Evolutionary conservation across 1,140 invertebrate genomes (phyloP), one percentile per base, ranked within the genome.

Genomic region (Stegodyphus mimosarum): DNA sequence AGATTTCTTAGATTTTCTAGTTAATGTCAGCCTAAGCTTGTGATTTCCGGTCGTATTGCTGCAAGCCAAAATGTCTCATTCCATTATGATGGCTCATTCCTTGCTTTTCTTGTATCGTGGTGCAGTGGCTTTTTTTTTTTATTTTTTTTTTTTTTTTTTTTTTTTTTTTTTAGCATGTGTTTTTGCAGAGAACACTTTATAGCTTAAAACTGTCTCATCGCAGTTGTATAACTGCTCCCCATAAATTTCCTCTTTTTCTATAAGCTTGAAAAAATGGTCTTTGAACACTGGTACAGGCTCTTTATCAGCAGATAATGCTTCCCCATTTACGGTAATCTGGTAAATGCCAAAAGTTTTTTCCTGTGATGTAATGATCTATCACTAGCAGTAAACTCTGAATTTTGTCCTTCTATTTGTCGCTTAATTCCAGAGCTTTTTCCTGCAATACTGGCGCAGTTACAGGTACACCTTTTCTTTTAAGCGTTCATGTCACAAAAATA

Each of bases 31-130:
- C 49, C 70, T 72, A 72, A 72, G 70, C 33, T 72, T 72, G 49
- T 50, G 70, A 51, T 72, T 72, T 2, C 70, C 48, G 49, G 33
- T 72, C 3, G 70, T 7, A 51, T 50, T 72, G 17, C 17, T 72
- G 17, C 70, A 72, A 72, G 70, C 50, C 70, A 72, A 50, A 17
- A 72, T 72, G n/a, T n/a, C n/a, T n/a, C n/a, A n/a, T n/a, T n/a
- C n/a, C n/a, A n/a, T n/a, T n/a, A n/a, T n/a, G 48, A 7, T 50
- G 48, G 51, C n/a, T 72, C 17, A 2, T 72, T 72, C 49, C 49
- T 72, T 72, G 2, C 70, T 53, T 72, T 72, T 72, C 49, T 72
- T 72, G 70, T 72, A 72, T 49, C 70, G 5, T 6, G 70, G 49
- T 49, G 48, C 70, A 72, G n/a, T 33, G 70, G 49, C 70, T 72